Evolutionary conservation across 2,888 invertebrate species (phyloP).

Genomic region (Litoditis marina): DNA sequence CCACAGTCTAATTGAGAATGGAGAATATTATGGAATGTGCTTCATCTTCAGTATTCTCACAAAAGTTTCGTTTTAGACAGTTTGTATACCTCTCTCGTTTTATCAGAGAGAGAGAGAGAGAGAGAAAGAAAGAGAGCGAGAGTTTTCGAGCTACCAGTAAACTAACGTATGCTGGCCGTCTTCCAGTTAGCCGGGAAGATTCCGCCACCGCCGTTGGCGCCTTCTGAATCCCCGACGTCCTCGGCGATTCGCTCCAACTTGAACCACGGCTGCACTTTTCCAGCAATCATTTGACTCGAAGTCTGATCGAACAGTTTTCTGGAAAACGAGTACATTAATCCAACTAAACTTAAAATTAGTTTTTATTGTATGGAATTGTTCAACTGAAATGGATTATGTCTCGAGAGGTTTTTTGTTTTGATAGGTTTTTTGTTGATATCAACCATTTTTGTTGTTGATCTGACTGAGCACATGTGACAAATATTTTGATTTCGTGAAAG

Average conservation of each 20-base stretch:
- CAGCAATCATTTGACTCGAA: constrained; percentile 50
- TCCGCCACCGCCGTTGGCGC: constrained; percentile 14
- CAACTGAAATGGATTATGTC: no score
- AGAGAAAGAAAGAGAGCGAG: no score
- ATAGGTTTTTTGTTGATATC: no score
- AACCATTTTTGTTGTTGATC: no score
- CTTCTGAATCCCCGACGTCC: constrained; percentile 29
- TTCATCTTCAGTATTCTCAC: no score
- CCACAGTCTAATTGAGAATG: no score
- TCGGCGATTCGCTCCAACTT: constrained; percentile 41
- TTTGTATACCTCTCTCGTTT: no score
- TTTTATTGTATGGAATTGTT: background rate
- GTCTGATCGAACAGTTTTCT: constrained; percentile 52
- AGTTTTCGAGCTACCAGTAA: background rate
- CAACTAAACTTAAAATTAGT: background rate
- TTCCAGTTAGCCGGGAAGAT: constrained; percentile 51
- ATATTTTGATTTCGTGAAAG: no score
- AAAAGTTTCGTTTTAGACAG: no score
- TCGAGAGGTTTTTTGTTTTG: background rate
- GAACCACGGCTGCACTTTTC: constrained; percentile 60
- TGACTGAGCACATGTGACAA: no score
- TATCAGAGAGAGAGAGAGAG: no score
- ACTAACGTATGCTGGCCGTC: constrained; percentile 30
- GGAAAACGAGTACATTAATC: constrained; percentile 4
- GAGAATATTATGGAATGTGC: no score